Conservation (phyloP, 2,888 invertebrate genomes). For the Rhaphigaster nebulosa region DNA sequence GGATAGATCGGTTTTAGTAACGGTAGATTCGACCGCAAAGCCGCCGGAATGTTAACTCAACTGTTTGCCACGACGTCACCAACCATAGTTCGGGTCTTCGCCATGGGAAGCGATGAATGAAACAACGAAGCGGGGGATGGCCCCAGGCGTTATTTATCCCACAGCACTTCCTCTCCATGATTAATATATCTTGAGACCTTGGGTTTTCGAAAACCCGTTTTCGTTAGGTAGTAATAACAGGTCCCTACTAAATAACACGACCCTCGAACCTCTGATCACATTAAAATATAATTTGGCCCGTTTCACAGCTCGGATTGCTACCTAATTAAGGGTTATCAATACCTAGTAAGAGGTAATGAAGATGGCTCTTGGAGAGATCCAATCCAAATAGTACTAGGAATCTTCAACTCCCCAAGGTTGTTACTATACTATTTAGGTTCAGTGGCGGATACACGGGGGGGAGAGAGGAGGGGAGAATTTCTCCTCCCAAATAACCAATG, state of each 20-base stretch:
- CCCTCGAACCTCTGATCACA: background rate
- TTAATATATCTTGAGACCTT: background rate
- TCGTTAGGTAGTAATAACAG: background rate
- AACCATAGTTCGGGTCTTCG: background rate
- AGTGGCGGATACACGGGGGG: too few relatives aligned
- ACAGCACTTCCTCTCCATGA: background rate
- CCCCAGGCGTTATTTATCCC: background rate
- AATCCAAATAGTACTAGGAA: background rate
- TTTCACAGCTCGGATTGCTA: background rate
- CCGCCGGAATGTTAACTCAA: conserved; percentile 37
- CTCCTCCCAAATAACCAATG: too few relatives aligned
- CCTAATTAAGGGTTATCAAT: conserved; percentile 14
- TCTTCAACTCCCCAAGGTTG: background rate
- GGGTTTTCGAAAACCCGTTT: background rate
- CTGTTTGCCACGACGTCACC: background rate
- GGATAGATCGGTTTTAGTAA: background rate
- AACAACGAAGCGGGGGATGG: background rate
- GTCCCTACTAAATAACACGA: background rate
- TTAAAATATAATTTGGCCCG: conserved; percentile 21
- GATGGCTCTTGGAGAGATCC: background rate
- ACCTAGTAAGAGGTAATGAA: background rate
- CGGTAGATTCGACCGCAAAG: background rate
- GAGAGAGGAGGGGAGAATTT: too few relatives aligned
- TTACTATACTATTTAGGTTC: too few relatives aligned
- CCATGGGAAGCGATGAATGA: conserved; percentile 7